A percentile compares a stretch with the other conserved stretches of the same genome.
Evolutionary conservation across 2,888 invertebrate genomes (phyloP).

Genomic region (Drosophila gaucha): DNA sequence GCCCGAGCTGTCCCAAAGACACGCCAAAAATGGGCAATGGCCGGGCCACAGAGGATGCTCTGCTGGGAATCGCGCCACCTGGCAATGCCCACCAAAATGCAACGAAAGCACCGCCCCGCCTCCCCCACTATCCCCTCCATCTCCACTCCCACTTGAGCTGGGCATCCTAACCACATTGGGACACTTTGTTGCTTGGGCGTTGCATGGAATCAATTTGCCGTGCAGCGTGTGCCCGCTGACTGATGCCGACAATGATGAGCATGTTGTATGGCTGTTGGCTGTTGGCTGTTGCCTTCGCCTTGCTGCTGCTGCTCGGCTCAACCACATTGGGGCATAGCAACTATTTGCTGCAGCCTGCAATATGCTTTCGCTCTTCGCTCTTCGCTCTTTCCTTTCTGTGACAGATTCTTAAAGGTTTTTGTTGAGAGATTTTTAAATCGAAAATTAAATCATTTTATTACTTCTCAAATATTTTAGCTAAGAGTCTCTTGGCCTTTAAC

Average conservation of each 20-base stretch:
- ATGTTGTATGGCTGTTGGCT: conserved; percentile 10
- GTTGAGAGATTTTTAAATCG: too few relatives aligned
- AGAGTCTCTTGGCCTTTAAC: too few relatives aligned
- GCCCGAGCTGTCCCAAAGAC: conserved; percentile 53
- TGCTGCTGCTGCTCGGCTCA: conserved; percentile 10
- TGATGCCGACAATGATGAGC: conserved; percentile 37
- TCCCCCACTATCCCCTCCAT: neutral
- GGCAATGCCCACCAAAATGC: conserved; percentile 51
- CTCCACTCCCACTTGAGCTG: conserved; percentile 15
- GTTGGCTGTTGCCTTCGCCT: conserved; percentile 4
- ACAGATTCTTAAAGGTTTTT: too few relatives aligned
- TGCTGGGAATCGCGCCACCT: conserved; percentile 69
- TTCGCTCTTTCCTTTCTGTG: neutral
- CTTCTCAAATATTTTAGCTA: too few relatives aligned
- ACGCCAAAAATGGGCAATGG: conserved; percentile 34
- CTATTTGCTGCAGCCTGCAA: conserved; percentile 14
- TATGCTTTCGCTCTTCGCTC: neutral
- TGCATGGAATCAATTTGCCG: conserved; percentile 61
- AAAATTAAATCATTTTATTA: too few relatives aligned
- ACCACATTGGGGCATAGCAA: conserved; percentile 21
- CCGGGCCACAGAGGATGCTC: conserved; percentile 14
- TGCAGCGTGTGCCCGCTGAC: conserved; percentile 45
- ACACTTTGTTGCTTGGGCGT: conserved; percentile 56
- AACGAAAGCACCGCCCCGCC: conserved; percentile 11
- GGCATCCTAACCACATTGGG: conserved; percentile 49